phyloP scores from a whole-genome alignment of 2,113 vertebrate species.

The Cyanistes caeruleus region DNA sequence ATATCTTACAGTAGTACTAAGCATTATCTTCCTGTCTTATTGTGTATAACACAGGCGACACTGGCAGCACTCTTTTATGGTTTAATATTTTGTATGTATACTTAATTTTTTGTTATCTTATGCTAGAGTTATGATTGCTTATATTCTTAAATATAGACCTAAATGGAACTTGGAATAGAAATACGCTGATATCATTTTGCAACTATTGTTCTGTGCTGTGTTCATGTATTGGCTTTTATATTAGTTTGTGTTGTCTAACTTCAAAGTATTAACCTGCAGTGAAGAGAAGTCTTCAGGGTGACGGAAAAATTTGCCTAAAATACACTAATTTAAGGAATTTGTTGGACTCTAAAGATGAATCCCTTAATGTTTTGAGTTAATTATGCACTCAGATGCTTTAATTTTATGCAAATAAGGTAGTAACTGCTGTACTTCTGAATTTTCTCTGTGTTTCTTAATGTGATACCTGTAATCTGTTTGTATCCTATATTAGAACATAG shows the following conservation, averaged over 20 bases:
- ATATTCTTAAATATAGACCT: constrained; percentile 44
- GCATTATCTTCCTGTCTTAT: constrained; percentile 1
- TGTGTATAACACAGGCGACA: neutral
- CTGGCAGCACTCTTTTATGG: neutral
- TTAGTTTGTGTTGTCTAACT: constrained; percentile 52
- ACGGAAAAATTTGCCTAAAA: constrained; percentile 40
- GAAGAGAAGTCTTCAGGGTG: constrained; percentile 33
- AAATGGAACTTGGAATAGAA: constrained; percentile 36
- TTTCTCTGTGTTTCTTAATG: constrained; percentile 63
- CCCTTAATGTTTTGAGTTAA: constrained; percentile 41
- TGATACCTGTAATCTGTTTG: constrained; percentile 49
- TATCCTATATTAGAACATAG: neutral
- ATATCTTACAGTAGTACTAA: neutral
- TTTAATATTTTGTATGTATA: constrained; percentile 32
- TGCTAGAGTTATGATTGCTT: constrained; percentile 21
- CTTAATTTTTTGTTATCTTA: constrained; percentile 1
- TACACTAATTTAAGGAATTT: constrained; percentile 50
- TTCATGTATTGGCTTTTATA: constrained; percentile 32
- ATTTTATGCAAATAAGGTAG: constrained; percentile 68
- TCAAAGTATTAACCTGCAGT: constrained; percentile 30
- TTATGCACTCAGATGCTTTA: constrained; percentile 64
- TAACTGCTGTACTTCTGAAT: constrained; percentile 44
- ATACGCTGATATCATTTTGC: constrained; percentile 27
- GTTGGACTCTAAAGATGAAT: constrained; percentile 63
- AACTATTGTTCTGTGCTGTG: constrained; percentile 36